These are phyloP conservation scores for Cichladusa arquata DNA, from an alignment of 2,113 vertebrate species.

Conservation along the genomic window DNA sequence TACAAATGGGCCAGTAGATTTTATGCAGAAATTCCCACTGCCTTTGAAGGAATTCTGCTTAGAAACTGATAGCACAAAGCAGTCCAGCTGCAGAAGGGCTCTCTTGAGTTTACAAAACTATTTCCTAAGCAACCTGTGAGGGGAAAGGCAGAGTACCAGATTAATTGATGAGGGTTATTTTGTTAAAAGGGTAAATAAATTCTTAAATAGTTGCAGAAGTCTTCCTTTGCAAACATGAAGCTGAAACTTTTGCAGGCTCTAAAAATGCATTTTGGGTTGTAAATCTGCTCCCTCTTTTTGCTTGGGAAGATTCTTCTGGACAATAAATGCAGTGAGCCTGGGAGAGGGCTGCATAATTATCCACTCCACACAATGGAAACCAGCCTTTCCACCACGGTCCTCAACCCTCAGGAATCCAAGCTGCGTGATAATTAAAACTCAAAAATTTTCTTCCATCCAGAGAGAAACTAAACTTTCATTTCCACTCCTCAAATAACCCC, in stretches of 20 bases:
- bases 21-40: constrained; percentile 11
- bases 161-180: not conserved
- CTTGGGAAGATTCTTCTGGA: constrained; percentile 58
- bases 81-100: not conserved
- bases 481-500: not conserved
- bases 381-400: constrained; percentile 6
- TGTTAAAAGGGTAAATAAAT: not conserved
- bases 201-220: not conserved
- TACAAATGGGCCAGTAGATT: not conserved
- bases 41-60: constrained; percentile 19
- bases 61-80: constrained; percentile 34
- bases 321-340: constrained; percentile 16
- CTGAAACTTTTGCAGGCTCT: not conserved
- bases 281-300: constrained; percentile 9
- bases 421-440: constrained; percentile 42
- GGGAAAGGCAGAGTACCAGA: not conserved
- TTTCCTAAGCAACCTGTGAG: not conserved
- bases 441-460: not conserved
- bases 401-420: constrained; percentile 43
- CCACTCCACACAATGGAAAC: constrained; percentile 40
- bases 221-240: not conserved
- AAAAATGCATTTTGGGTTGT: not conserved
- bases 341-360: constrained; percentile 60
- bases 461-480: not conserved
- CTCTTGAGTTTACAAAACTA: constrained; percentile 16